phyloP scores from a whole-genome alignment of 2,888 invertebrate species.

The Sialis lutaria region DNA sequence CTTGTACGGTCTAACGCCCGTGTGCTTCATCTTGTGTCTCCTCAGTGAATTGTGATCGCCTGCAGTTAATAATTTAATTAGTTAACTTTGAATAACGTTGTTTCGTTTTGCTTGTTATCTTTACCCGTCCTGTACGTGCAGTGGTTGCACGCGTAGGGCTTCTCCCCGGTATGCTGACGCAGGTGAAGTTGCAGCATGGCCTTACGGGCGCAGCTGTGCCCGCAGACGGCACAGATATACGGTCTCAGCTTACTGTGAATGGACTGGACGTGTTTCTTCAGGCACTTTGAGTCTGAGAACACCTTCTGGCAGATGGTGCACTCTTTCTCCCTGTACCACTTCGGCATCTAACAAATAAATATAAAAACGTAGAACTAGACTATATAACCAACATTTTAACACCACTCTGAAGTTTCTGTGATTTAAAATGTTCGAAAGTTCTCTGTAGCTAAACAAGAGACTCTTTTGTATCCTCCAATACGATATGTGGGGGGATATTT shows the following conservation, averaged over 20 bases:
- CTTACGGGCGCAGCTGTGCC: slow-evolving; percentile 51
- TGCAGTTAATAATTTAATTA: no score
- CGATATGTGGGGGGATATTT: no score
- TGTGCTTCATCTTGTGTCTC: slow-evolving; percentile 44
- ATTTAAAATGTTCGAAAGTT: no score
- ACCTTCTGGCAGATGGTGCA: slow-evolving; percentile 50
- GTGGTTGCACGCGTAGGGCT: slow-evolving; percentile 50
- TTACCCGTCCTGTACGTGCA: slow-evolving; percentile 48
- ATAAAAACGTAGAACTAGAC: not conserved
- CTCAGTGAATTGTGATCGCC: slow-evolving; percentile 54
- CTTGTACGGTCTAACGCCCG: slow-evolving; percentile 37
- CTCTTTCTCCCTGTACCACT: slow-evolving; percentile 39
- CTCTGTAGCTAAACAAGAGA: no score
- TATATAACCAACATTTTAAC: not conserved
- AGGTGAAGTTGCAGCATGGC: slow-evolving; percentile 52
- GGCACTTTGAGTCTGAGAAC: slow-evolving; percentile 48
- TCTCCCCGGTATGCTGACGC: slow-evolving; percentile 61
- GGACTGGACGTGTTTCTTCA: slow-evolving; percentile 49
- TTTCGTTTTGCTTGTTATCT: no score
- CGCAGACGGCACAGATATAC: slow-evolving; percentile 57
- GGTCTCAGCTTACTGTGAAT: slow-evolving; percentile 60
- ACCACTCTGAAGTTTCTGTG: not conserved
- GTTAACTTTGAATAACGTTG: no score
- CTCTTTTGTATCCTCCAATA: no score
- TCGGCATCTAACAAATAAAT: slow-evolving; percentile 14